A percentile compares a stretch with the other conserved stretches of the same genome.
Conservation (phyloP, 2,113 vertebrate species). For the Aix galericulata region DNA sequence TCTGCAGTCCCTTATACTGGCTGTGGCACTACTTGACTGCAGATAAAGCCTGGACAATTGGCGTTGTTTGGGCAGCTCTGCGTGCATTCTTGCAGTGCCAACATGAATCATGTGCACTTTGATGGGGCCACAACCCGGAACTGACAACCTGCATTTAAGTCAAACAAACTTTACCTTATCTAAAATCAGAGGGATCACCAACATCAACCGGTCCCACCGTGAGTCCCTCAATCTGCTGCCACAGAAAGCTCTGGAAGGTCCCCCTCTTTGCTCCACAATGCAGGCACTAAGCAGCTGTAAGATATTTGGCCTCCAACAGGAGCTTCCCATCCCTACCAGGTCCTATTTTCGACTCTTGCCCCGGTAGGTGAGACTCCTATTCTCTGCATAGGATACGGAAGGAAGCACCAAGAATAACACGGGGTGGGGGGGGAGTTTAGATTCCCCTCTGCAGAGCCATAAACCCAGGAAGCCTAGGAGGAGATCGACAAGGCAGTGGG, state of each 20-base stretch:
- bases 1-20: not conserved
- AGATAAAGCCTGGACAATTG: fast-evolving
- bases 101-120: fast-evolving
- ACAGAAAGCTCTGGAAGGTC: not conserved
- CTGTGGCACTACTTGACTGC: not conserved
- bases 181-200: not conserved
- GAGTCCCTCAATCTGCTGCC: not conserved
- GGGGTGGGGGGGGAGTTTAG: not conserved
- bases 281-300: not conserved
- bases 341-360: fast-evolving
- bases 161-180: not conserved
- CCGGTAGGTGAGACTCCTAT: fast-evolving
- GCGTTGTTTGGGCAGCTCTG: not conserved
- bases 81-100: fast-evolving
- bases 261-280: not conserved
- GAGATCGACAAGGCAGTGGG: not conserved
- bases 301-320: not conserved
- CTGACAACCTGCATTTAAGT: not conserved
- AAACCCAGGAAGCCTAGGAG: not conserved
- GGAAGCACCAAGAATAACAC: not conserved
- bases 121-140: not conserved
- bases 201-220: not conserved
- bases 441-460: not conserved
- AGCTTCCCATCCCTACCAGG: not conserved
- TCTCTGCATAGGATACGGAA: not conserved